Evolutionary conservation across 2,797 vertebrate species (phyloP).

Genomic region (Sebastes steindachneri): DNA sequence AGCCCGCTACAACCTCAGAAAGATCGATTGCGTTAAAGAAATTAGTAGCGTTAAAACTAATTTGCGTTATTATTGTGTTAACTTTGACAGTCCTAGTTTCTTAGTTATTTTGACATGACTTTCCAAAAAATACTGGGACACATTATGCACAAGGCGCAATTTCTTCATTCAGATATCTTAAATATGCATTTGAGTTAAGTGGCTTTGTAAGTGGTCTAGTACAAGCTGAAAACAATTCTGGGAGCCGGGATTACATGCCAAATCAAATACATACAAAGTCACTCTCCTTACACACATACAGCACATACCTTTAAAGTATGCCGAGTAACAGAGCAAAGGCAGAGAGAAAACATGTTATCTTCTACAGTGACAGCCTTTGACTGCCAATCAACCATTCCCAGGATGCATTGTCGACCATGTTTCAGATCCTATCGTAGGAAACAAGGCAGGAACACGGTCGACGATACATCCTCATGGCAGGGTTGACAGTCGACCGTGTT

Average conservation of each 20-base stretch:
- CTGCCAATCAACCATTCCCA: background rate
- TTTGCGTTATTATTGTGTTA: no score
- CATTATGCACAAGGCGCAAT: background rate
- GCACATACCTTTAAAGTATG: background rate
- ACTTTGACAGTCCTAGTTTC: no score
- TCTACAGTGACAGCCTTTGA: background rate
- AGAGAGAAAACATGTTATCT: background rate
- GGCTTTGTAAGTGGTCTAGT: background rate
- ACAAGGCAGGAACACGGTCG: background rate
- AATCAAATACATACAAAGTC: background rate
- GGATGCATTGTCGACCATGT: background rate
- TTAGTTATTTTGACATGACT: background rate
- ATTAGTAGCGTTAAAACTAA: no score
- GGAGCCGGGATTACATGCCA: background rate
- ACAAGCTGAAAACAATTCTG: background rate
- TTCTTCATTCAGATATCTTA: background rate
- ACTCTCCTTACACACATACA: background rate
- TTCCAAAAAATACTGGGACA: background rate
- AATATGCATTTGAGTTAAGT: conserved; percentile 7
- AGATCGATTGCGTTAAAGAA: no score
- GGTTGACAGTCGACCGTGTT: background rate
- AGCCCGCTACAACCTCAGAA: no score
- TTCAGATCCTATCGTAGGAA: background rate
- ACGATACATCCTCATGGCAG: background rate
- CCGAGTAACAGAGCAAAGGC: background rate